Evolutionary conservation across 2,797 vertebrate species (phyloP).

Genomic region (Manis pentadactyla): DNA sequence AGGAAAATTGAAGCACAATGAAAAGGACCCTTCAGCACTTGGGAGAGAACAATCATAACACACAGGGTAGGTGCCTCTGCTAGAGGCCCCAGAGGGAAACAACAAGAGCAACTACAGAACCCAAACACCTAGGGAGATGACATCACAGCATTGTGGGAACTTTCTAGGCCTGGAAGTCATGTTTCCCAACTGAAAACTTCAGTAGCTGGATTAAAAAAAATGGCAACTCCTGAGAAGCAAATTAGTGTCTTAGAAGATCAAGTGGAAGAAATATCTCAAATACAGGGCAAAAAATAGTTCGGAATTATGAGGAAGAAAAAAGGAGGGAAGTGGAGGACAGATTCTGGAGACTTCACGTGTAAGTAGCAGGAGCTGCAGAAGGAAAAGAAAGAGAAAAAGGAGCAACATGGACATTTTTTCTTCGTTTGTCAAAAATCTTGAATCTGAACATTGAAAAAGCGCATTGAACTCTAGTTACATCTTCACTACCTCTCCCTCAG

Average conservation of each 20-base stretch:
- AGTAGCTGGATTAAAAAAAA: background rate
- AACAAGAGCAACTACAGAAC: background rate
- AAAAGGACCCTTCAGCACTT: too few relatives aligned
- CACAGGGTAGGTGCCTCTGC: background rate
- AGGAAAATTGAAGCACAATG: background rate
- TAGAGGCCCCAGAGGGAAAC: background rate
- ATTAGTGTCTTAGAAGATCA: background rate
- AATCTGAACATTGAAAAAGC: background rate
- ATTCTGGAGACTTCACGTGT: background rate
- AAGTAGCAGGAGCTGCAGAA: background rate
- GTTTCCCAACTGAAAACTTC: background rate
- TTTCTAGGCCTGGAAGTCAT: background rate
- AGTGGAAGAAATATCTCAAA: too few relatives aligned
- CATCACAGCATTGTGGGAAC: background rate
- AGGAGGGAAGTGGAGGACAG: background rate
- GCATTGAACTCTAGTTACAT: background rate
- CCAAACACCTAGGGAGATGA: background rate
- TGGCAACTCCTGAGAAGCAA: background rate
- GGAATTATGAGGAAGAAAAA: background rate
- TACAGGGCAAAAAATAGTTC: background rate
- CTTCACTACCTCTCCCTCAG: background rate
- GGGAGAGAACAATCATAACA: background rate
- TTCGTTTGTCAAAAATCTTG: conserved; percentile 44
- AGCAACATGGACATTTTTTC: background rate
- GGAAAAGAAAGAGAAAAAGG: conserved; percentile 3